Base-by-base conservation (phyloP, 2,113 vertebrate genomes). In the Gadus chalcogrammus region DNA sequence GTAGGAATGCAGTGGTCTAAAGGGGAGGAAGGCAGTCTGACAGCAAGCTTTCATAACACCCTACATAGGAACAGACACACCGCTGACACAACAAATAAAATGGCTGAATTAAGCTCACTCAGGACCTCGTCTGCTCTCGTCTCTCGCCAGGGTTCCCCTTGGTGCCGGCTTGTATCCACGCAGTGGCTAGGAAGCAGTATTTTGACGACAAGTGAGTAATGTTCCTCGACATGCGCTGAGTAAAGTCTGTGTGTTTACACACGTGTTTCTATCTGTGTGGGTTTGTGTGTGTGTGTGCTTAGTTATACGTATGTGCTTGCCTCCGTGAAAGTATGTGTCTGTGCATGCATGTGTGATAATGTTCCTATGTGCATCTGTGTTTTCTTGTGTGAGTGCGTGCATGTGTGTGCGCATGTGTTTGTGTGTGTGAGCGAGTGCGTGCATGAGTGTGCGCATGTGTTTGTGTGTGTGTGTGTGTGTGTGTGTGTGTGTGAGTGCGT, bases 201-300 rank as follows among this genome's bases (percentile, higher is more conserved):
- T 98, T 95, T 85, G 95, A 99, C 58, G 97, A 99, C 92, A 97
- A 97, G 97, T 99, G 91, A 96, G 97, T 94, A 85, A 74, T 68
- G 74, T 56, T 8, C 72, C 85, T 56, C 48, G 79, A 70, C 75
- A 68, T 1, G 83, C 80, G 71, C 84, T 48, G 84, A 82, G 56
- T 82, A 88, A 88, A 68, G 68, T 79, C 63, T 69, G 67, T 75
- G 69, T 82, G 73, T 87, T 81, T 79, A 64, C 66, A 67, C 71
- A 75, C 66, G 79, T 67, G 79, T 77, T 74, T 52, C 16, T 61
- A 62, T 71, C 72, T 38, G 70, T 82, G 68, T 58, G 60, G 38
- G 64, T 65, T 52, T 66, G 68, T 69, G 77, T 48, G 5, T 48
- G 6, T 48, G 42, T 48, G 42, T 81, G 69, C 62, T 65, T 67